Percentiles rank a stretch among this genome's conserved stretches.
Evolutionary conservation across 2,113 vertebrate species (phyloP).

Genomic region (Cervus canadensis): DNA sequence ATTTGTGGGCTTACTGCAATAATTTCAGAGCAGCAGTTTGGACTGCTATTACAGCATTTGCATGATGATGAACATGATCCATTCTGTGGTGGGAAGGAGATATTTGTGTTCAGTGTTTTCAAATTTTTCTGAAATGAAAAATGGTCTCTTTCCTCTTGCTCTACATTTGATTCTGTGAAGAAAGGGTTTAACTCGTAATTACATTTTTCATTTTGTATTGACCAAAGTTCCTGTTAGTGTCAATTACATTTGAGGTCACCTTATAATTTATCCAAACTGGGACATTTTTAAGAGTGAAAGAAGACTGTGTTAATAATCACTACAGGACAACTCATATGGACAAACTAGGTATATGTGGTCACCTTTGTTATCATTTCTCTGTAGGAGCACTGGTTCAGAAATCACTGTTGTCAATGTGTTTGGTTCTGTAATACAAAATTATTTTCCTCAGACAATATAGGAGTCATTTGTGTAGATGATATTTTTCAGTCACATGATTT

Average conservation of each 20-base stretch:
- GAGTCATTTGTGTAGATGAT: background rate
- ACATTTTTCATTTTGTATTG: constrained; percentile 6
- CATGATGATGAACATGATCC: background rate
- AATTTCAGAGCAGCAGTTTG: background rate
- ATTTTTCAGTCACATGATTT: constrained; percentile 8
- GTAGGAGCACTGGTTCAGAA: constrained; percentile 5
- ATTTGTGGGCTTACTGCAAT: background rate
- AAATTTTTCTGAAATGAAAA: background rate
- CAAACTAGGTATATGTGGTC: background rate
- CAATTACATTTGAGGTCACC: background rate
- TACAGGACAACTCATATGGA: background rate
- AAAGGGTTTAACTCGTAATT: constrained; percentile 5
- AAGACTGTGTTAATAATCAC: background rate
- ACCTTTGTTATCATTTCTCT: background rate
- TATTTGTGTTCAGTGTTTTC: constrained; percentile 10
- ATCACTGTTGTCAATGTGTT: background rate
- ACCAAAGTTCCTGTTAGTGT: background rate
- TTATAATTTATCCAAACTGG: constrained; percentile 9
- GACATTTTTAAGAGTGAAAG: background rate
- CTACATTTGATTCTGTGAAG: background rate
- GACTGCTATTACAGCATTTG: background rate
- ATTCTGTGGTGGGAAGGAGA: background rate
- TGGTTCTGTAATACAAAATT: background rate
- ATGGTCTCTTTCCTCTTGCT: background rate
- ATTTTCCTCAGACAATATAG: constrained; percentile 15